Evolutionary conservation across 2,113 vertebrate species (phyloP), one percentile per base, ranked within the genome.

Genomic region (Poicephalus gulielmi): DNA sequence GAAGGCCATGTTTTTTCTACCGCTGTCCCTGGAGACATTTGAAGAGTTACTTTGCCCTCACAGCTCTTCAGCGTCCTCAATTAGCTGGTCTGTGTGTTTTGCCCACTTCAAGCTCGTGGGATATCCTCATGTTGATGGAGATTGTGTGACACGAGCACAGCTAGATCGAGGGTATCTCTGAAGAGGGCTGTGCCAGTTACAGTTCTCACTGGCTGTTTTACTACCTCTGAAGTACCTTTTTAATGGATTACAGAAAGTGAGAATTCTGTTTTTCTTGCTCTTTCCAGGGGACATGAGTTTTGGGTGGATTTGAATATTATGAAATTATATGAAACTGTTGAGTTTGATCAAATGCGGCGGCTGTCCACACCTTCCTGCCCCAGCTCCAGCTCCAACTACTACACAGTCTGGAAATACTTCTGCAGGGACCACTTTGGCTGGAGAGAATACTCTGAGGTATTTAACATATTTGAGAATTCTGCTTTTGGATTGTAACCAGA

Each of bases 401-500:
- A 99, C 97, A 99, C 99, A 0, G 97, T 99, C 95, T 99, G 99
- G 99, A 99, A 99, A 55, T 99, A 99, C 98, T 99, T 99, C 98
- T 99, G 99, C 98, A 99, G 99, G 98, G 99, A 99, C 97, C 99
- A 99, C 98, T 99, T 99, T 97, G 99, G 99, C 98, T 99, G 99
- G 99, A 99, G 99, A 94, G 99, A 99, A 75, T 99, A 99, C 97
- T 99, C 99, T 0, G 99, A 99, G 99, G 99, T 99, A 98, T 16
- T 55, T 66, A 89, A 37, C 35, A 1, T 8, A 4, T 49, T 19
- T 18, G 67, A 62, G 13, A 39, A 13, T 3, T 28, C 39, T 52
- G 30, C 66, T 46, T 17, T 67, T 8, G 67, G 35, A 5, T 31
- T n/a, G n/a, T 6, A 24, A 6, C 25, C 41, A 13, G 7, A 24